Evolutionary conservation across 2,113 vertebrate genomes (phyloP).

Genomic region (Caranx ignobilis): DNA sequence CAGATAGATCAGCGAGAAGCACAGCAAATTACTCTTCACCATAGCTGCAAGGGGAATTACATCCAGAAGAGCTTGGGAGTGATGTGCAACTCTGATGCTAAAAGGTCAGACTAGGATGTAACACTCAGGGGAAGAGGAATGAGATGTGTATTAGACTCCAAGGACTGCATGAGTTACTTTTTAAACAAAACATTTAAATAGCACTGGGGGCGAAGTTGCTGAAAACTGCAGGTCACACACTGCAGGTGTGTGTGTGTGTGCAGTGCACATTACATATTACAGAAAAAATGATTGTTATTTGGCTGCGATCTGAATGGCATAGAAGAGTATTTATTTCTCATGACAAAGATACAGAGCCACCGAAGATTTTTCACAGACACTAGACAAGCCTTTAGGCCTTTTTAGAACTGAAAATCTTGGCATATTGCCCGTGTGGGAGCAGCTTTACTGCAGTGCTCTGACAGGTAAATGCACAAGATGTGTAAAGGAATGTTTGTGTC

Average conservation of each 20-base stretch:
- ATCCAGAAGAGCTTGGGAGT: conserved; percentile 25
- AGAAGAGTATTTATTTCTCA: conserved; percentile 10
- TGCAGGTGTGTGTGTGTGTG: not conserved
- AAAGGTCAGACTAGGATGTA: conserved; percentile 37
- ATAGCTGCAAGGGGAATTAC: conserved; percentile 47
- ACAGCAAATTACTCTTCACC: conserved; percentile 57
- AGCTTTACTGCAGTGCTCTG: conserved; percentile 67
- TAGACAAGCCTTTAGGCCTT: conserved; percentile 41
- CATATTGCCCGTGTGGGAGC: conserved; percentile 48
- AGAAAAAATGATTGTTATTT: conserved; percentile 15
- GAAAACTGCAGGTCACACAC: not conserved
- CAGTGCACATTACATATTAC: not conserved
- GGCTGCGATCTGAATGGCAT: not conserved
- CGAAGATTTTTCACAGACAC: conserved; percentile 22
- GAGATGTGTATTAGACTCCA: not conserved
- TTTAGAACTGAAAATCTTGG: conserved; percentile 52
- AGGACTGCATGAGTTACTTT: not conserved
- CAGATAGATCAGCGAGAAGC: conserved; percentile 43
- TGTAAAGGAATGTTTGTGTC: conserved; percentile 78
- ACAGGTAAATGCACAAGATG: conserved; percentile 79
- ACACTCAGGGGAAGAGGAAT: conserved; percentile 1
- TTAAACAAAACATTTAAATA: not conserved
- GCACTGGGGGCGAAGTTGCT: not conserved
- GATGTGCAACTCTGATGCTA: conserved; percentile 31
- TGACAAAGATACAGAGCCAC: conserved; percentile 19